Evolutionary conservation across 2,888 invertebrate species (phyloP).

Genomic region (Cacoxenus indagator): DNA sequence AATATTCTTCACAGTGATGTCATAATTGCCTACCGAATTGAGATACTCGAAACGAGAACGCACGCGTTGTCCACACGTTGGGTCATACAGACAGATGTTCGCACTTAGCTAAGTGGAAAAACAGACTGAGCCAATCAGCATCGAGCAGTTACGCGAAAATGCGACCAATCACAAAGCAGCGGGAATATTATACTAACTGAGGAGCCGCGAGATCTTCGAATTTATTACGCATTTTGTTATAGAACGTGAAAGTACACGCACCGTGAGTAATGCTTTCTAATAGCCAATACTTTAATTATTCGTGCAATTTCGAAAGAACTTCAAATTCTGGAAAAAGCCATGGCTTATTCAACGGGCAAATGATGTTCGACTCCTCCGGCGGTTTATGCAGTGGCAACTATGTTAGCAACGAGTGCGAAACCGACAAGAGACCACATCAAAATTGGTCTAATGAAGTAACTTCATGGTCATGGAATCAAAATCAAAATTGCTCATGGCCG

Average conservation of each 20-base stretch:
- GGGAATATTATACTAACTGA: conserved; percentile 39
- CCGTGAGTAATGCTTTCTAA: conserved; percentile 28
- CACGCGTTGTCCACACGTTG: conserved; percentile 17
- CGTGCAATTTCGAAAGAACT: neutral
- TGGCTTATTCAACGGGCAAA: neutral
- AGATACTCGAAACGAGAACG: conserved; percentile 15
- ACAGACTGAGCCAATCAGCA: conserved; percentile 49
- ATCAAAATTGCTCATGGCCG: neutral
- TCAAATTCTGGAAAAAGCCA: neutral
- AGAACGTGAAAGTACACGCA: conserved; percentile 13
- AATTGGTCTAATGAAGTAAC: neutral
- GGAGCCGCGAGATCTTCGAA: conserved; percentile 42
- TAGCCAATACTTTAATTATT: conserved; percentile 1
- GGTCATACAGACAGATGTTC: conserved; percentile 15
- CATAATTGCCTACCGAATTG: conserved; percentile 47
- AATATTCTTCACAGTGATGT: conserved; percentile 42
- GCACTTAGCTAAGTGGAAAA: conserved; percentile 48
- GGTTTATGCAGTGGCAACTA: neutral
- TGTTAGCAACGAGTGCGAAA: neutral
- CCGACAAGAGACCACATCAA: neutral
- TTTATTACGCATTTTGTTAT: conserved; percentile 16
- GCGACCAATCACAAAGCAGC: conserved; percentile 23
- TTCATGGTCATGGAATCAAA: neutral
- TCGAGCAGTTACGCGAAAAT: neutral
- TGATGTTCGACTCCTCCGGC: neutral